A percentile compares a stretch with the other conserved stretches of the same genome.
phyloP scores from a whole-genome alignment of 2,113 vertebrate genomes.

The Amphiprion ocellaris region DNA sequence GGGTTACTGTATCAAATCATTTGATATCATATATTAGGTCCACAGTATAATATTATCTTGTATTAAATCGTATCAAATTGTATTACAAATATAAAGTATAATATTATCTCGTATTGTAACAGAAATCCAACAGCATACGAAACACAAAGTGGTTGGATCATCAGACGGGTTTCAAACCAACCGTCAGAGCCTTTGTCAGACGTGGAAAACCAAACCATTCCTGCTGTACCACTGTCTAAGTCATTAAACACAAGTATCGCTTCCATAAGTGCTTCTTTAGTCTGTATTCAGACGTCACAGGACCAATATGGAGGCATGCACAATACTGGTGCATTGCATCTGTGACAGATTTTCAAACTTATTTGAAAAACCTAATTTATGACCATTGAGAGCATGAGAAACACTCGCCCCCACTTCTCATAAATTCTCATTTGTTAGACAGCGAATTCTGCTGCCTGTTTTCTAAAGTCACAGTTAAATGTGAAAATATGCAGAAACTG shows the following conservation, averaged over 20 bases:
- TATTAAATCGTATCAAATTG: too few relatives aligned
- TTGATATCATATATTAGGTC: too few relatives aligned
- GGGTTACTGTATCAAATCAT: too few relatives aligned
- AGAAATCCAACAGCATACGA: not conserved
- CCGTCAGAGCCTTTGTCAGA: not conserved
- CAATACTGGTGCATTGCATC: not conserved
- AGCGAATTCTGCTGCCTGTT: not conserved
- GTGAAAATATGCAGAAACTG: not conserved
- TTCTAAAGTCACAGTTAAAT: not conserved
- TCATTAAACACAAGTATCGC: not conserved
- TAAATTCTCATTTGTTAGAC: too few relatives aligned
- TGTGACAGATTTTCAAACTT: conserved; percentile 2
- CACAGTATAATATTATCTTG: too few relatives aligned
- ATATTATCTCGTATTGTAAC: too few relatives aligned
- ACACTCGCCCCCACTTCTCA: too few relatives aligned
- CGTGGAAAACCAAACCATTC: not conserved
- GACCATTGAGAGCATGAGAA: not conserved
- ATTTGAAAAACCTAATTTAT: not conserved
- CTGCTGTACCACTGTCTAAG: not conserved
- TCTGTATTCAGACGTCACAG: not conserved
- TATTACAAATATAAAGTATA: too few relatives aligned
- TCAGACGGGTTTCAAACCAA: not conserved
- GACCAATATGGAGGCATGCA: not conserved
- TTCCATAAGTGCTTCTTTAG: not conserved
- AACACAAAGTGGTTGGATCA: not conserved